phyloP scores from a whole-genome alignment of 2,888 invertebrate species.

The Caenorhabditis wallacei region DNA sequence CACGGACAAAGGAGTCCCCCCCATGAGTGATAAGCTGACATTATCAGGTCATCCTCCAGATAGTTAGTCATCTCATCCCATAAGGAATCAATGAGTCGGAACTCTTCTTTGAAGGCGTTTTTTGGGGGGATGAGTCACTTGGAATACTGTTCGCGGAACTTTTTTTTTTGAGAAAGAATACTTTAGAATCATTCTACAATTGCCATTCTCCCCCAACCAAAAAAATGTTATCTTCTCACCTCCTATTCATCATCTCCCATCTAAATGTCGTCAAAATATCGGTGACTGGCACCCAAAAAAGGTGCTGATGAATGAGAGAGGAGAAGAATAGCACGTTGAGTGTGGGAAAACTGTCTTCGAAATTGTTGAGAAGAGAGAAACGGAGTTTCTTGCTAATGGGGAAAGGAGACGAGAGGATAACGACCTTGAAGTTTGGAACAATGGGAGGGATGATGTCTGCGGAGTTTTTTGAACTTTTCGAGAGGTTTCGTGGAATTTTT shows the following conservation, averaged over 20 bases:
- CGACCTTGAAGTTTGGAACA: neutral
- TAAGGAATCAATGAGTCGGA: slow-evolving; percentile 27
- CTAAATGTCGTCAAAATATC: slow-evolving; percentile 15
- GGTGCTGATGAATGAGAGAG: neutral
- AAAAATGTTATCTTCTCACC: neutral
- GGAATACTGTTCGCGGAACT: slow-evolving; percentile 5
- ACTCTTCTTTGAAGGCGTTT: slow-evolving; percentile 7
- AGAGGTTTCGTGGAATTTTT: no score
- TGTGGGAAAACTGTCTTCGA: slow-evolving; percentile 15
- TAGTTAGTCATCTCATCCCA: slow-evolving; percentile 4
- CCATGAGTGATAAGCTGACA: slow-evolving; percentile 5
- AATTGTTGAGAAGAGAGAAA: neutral
- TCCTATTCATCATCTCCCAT: neutral
- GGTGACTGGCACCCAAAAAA: slow-evolving; percentile 24
- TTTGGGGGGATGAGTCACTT: slow-evolving; percentile 2
- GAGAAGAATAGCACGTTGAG: neutral
- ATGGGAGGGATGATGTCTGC: no score
- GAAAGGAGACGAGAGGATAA: neutral
- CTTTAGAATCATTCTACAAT: no score
- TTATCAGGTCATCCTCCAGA: slow-evolving; percentile 7
- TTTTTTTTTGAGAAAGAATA: neutral
- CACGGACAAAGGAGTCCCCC: neutral
- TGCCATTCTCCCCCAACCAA: neutral
- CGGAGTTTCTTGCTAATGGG: neutral
- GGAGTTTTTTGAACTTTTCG: neutral